A percentile compares a stretch with the other conserved stretches of the same genome.
phyloP scores from a whole-genome alignment of 2,797 vertebrate genomes.

The Botia almorhae region DNA sequence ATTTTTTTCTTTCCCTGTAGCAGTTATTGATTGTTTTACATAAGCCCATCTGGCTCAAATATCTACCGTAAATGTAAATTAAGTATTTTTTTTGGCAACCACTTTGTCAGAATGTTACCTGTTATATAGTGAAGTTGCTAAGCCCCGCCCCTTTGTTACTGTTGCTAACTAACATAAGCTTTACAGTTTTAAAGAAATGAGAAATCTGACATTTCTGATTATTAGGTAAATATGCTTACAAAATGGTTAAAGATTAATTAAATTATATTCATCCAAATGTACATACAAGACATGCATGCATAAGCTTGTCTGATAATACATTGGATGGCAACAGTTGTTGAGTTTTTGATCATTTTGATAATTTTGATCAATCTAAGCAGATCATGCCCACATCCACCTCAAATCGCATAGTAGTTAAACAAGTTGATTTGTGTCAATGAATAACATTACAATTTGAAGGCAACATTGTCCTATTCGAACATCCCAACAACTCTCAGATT shows the following conservation, averaged over 20 bases:
- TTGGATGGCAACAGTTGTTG: too few relatives aligned
- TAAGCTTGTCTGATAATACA: too few relatives aligned
- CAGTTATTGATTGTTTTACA: neutral
- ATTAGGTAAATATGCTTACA: too few relatives aligned
- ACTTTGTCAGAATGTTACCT: neutral
- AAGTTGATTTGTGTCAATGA: neutral
- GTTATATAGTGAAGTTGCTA: neutral
- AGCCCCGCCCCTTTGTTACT: too few relatives aligned
- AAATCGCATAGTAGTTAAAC: neutral
- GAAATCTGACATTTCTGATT: too few relatives aligned
- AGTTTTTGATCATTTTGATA: too few relatives aligned
- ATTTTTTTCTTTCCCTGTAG: neutral
- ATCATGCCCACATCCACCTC: neutral
- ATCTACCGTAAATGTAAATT: neutral
- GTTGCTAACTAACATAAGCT: too few relatives aligned
- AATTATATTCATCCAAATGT: too few relatives aligned
- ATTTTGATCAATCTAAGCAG: neutral
- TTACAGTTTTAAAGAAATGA: too few relatives aligned
- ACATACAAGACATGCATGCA: too few relatives aligned
- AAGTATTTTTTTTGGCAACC: neutral
- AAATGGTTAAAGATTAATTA: too few relatives aligned
- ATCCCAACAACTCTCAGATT: constrained; percentile 36
- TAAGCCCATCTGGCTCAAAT: neutral
- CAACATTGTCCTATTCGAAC: constrained; percentile 14
- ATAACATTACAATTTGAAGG: neutral